A percentile compares a stretch with the other conserved stretches of the same genome.
phyloP scores from a whole-genome alignment of 2,797 vertebrate genomes.

The Anomalospiza imberbis region DNA sequence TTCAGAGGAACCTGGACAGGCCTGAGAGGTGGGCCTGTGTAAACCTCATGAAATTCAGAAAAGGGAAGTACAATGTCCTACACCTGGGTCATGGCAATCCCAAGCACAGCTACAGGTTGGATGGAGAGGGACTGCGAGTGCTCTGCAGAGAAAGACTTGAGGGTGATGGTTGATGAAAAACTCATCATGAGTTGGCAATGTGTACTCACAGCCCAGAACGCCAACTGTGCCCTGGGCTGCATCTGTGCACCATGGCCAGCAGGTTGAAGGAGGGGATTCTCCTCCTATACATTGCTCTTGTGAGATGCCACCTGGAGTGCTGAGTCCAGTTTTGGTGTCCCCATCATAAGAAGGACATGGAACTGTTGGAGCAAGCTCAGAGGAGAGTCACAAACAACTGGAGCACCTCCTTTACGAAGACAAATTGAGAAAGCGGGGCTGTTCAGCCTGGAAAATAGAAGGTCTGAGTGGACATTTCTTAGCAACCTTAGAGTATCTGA shows the following conservation, averaged over 20 bases:
- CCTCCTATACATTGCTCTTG: not conserved
- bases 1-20: not conserved
- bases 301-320: not conserved
- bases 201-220: not conserved
- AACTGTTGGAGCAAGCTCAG: not conserved
- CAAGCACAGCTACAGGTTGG: not conserved
- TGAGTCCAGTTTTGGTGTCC: not conserved
- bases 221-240: not conserved
- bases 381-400: not conserved
- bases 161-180: not conserved
- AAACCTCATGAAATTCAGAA: not conserved
- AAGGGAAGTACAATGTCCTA: not conserved
- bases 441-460: not conserved
- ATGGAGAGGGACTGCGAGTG: not conserved
- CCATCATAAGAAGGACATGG: not conserved
- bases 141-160: not conserved
- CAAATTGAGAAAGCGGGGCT: not conserved
- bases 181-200: not conserved
- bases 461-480: not conserved
- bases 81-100: not conserved
- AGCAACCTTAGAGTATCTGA: not conserved
- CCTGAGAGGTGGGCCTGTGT: not conserved
- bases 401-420: rapidly evolving
- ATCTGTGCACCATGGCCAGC: not conserved
- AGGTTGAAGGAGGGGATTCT: not conserved